Base-by-base conservation (phyloP, 2,888 invertebrate genomes). In the Pheosia gnoma region DNA sequence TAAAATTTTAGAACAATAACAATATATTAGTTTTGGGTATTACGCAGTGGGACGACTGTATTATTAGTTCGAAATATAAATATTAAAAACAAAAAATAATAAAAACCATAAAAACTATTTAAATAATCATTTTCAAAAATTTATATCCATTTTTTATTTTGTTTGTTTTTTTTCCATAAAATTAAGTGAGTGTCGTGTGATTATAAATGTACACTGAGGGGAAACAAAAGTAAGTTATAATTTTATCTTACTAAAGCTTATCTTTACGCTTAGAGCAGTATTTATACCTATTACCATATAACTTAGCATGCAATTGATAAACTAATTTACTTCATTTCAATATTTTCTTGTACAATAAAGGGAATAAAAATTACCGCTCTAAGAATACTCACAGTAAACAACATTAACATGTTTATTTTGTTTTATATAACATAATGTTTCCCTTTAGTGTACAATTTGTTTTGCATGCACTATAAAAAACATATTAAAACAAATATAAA, bases 381-480 rank as follows among this genome's bases (percentile, higher is more conserved):
- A 92, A 92, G 90, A 83, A 68, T 39, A 55, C n/a, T n/a, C n/a
- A n/a, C 10, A 53, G 4, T 39, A 39, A 51, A 55, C 6, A 13
- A 36, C n/a, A 8, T 25, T 10, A 45, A 45, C 25, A 25, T 25
- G 10, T 8, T 41, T 9, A 10, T 56, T 56, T 57, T 25, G 36
- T 57, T 25, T 45, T 45, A 9, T 25, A 10, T 25, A 8, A 11
- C 10, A 54, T 5, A 78, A 76, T 68, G 78, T 86, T 90, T 94
- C 94, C 94, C 94, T 94, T 94, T 94, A 94, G 93, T 94, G 94
- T 94, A 91, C 93, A 93, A 93, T 90, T 56, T 45, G 25, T n/a
- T 49, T 65, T 83, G 88, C 89, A 89, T 89, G 90, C 86, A 78
- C 71, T 67, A 67, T 69, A n/a, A 38, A 38, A 54, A 54, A 54